Evolutionary conservation across 2,113 vertebrate genomes (phyloP).

Genomic region (Puntigrus tetrazona): DNA sequence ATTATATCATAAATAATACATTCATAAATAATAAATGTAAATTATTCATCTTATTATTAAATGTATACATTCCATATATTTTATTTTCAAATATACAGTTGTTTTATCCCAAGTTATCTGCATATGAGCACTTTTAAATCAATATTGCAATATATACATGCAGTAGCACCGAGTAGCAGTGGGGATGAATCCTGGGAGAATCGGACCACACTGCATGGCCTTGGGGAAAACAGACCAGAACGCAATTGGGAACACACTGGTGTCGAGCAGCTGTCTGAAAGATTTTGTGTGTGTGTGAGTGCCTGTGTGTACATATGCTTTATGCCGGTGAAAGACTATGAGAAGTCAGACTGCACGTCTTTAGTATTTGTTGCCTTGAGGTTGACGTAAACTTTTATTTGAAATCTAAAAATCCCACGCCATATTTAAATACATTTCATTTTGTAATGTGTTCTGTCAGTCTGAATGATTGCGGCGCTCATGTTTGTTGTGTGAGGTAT

Average conservation of each 20-base stretch:
- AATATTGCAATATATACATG: too few relatives aligned
- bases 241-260: background rate
- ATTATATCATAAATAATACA: too few relatives aligned
- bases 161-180: background rate
- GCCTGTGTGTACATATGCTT: background rate
- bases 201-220: background rate
- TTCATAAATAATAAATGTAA: too few relatives aligned
- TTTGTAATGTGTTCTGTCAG: background rate
- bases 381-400: background rate
- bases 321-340: background rate
- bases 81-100: too few relatives aligned
- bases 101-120: too few relatives aligned
- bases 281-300: background rate
- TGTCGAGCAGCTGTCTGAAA: conserved; percentile 6
- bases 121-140: background rate
- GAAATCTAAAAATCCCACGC: background rate
- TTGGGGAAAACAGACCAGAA: background rate
- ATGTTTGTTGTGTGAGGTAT: conserved; percentile 12
- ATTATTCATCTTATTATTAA: too few relatives aligned
- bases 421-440: conserved; percentile 6
- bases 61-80: too few relatives aligned
- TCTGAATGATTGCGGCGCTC: background rate
- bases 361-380: background rate
- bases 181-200: background rate
- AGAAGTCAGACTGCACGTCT: background rate